These are phyloP conservation scores for Argopecten irradians DNA, from an alignment of 1,140 invertebrate species.

Conservation along the genomic window DNA sequence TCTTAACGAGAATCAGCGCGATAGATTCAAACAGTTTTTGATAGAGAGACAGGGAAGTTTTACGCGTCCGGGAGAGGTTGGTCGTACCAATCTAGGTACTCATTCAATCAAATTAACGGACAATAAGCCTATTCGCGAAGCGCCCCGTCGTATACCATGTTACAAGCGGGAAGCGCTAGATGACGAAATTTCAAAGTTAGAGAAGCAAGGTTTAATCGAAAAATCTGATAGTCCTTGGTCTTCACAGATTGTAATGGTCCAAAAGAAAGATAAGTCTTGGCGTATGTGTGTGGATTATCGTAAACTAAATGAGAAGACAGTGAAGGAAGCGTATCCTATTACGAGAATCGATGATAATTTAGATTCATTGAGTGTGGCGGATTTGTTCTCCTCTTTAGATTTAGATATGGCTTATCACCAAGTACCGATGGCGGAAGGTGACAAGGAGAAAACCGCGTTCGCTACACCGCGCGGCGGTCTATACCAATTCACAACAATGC, in stretches of 20 bases:
- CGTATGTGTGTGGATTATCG: constrained; percentile 36
- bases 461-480: not conserved
- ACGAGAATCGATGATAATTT: not conserved
- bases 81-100: no score
- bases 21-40: no score
- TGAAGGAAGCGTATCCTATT: not conserved
- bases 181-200: constrained; percentile 29
- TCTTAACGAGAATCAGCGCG: no score
- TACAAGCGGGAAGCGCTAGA: constrained; percentile 31
- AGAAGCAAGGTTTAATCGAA: constrained; percentile 29
- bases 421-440: constrained; percentile 20
- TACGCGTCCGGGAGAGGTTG: no score
- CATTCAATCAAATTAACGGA: no score
- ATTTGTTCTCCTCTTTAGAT: constrained; percentile 29
- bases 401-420: no score
- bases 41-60: no score
- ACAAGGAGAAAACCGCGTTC: constrained; percentile 38
- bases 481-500: constrained; percentile 8
- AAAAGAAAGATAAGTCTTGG: constrained; percentile 39
- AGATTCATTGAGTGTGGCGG: not conserved
- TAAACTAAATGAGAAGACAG: no score
- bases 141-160: constrained; percentile 1
- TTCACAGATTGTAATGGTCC: constrained; percentile 35
- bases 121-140: no score
- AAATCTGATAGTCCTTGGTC: constrained; percentile 41